A percentile compares a stretch with the other conserved stretches of the same genome.
These are phyloP conservation scores for Heliconius congener DNA, from an alignment of 1,140 invertebrate genomes.

Conservation along the genomic window DNA sequence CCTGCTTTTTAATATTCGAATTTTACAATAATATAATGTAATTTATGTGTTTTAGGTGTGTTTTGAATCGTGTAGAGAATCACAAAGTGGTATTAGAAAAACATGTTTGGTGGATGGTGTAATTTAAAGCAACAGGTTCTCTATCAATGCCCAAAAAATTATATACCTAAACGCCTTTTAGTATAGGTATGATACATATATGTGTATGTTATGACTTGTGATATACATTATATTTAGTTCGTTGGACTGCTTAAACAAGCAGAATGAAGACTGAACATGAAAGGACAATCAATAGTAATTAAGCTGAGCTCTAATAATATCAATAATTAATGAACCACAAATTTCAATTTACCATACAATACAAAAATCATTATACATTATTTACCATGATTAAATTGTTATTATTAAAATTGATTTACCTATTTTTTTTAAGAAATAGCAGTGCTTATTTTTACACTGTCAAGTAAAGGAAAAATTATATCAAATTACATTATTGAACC, in stretches of 20 bases:
- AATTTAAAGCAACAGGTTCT: no score
- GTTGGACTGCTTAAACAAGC: background rate
- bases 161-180: no score
- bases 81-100: no score
- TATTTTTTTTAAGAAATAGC: no score
- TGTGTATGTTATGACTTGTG: background rate
- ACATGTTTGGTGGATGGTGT: no score
- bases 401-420: no score
- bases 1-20: no score
- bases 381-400: background rate
- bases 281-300: background rate
- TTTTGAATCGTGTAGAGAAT: no score
- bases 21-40: no score
- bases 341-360: background rate
- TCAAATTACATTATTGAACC: background rate
- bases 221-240: background rate
- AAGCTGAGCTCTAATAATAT: background rate
- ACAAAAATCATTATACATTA: background rate
- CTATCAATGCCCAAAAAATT: no score
- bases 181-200: background rate
- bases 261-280: constrained; percentile 1
- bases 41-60: no score
- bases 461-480: background rate
- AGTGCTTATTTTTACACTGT: background rate
- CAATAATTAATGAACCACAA: background rate